Percentiles rank a stretch among this genome's conserved stretches.
Conservation (phyloP, 2,888 invertebrate species). For the Chymomyza amoena region DNA sequence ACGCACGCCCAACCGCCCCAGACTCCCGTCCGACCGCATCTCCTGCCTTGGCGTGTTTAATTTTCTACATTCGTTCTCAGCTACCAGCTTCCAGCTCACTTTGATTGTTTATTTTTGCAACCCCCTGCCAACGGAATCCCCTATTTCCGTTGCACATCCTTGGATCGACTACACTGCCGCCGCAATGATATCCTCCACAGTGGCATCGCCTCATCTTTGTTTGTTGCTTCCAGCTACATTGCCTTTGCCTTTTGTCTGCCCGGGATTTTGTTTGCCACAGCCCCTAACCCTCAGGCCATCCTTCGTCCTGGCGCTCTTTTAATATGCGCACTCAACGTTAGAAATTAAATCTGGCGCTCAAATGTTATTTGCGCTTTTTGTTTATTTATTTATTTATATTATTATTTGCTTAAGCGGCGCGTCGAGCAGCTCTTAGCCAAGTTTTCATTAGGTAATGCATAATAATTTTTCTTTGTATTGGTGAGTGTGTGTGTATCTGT, state of each 20-base stretch:
- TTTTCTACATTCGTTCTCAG: constrained; percentile 60
- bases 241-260: constrained; percentile 41
- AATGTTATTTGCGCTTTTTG: constrained; percentile 75
- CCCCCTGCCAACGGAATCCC: constrained; percentile 39
- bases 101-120: constrained; percentile 67
- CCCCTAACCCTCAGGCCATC: constrained; percentile 18
- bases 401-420: constrained; percentile 58
- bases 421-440: constrained; percentile 33
- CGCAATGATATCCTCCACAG: constrained; percentile 57
- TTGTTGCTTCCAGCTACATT: constrained; percentile 56
- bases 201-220: constrained; percentile 59
- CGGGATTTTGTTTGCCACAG: constrained; percentile 12
- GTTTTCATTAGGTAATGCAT: constrained; percentile 73
- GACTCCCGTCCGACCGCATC: constrained; percentile 3
- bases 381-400: constrained; percentile 74
- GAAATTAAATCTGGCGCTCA: constrained; percentile 76
- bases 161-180: constrained; percentile 29
- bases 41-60: constrained; percentile 51
- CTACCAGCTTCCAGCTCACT: constrained; percentile 12
- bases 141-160: constrained; percentile 65
- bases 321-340: constrained; percentile 74
- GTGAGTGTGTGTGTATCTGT: constrained; percentile 7
- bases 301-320: constrained; percentile 51
- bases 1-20: not conserved
- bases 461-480: constrained; percentile 42